Evolutionary conservation across 2,113 vertebrate genomes (phyloP), one percentile per base, ranked within the genome.

Genomic region (Heterotilapia buettikoferi): DNA sequence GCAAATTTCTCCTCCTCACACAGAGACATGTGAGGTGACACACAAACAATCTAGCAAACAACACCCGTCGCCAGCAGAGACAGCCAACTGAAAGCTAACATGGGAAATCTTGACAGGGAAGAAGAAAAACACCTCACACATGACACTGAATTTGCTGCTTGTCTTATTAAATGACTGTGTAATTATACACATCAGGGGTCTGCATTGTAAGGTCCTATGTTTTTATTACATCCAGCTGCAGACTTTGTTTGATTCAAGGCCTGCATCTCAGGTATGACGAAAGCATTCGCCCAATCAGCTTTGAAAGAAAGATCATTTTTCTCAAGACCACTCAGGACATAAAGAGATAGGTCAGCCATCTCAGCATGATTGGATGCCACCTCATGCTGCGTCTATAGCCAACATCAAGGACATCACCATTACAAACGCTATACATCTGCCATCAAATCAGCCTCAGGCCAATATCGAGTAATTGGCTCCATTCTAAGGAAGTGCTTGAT

Each of bases 41-140:
- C 88, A 90, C 95, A 95, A 95, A 95, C 92, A 94, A 93, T 92
- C 91, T 36, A 56, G 92, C 91, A 93, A 95, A 94, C 95, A 93
- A 92, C 94, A 92, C 81, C 92, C 86, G 56, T 93, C 73, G 82
- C 92, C 86, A 71, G 90, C 82, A 47, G 59, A 93, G 92, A 92
- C 91, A 93, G 89, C 85, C 81, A 82, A 92, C 91, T 94, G 93
- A 94, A 95, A 93, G 93, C 89, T 91, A 93, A 94, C 93, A 94
- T 90, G 86, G 89, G 88, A 92, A 90, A 93, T 93, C 86, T 90
- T 95, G 94, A 95, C 94, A 94, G 92, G 80, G 57, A 82, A 80
- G 84, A 89, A 87, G 85, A 92, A 91, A 89, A 94, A 86, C 83
- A 94, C 81, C 86, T 93, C 86, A 91, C 91, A 90, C 86, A 80